Evolutionary conservation across 1,140 invertebrate species (phyloP), one percentile per base, ranked within the genome.

Genomic region (Cryptotermes secundus): DNA sequence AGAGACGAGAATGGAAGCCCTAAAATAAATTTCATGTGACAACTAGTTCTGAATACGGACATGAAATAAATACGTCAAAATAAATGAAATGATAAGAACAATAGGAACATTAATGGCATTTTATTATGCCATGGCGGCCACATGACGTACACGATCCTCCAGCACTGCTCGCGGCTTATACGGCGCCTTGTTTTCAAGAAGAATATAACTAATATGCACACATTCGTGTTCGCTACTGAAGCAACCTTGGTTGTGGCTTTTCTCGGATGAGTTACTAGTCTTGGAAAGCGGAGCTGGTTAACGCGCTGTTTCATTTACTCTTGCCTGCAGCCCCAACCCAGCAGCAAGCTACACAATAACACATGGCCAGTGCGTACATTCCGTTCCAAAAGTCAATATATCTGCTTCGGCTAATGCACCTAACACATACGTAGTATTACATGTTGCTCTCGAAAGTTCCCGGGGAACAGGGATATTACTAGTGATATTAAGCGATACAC

Each of bases 221-320:
- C 59, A n/a, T 1, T 49, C 19, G 45, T 49, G 45, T 49, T 49
- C 3, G 45, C 45, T 49, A 72, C 59, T 3, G 59, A n/a, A n/a
- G 59, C 59, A 72, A n/a, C 59, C 59, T 72, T 72, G 7, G 26
- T 14, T 72, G 59, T 31, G 59, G 59, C 6, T 72, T 72, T n/a
- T 26, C n/a, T 72, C n/a, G 59, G 59, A 72, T 72, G 59, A 72
- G 59, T 72, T 72, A 72, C 59, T 72, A 31, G 26, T 31, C 26
- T 31, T 72, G 59, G 14, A 72, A n/a, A 72, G 59, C 59, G 31
- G 59, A 31, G 26, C 31, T 72, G 7, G 26, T 72, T 72, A 72
- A 72, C 19, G 59, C 26, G n/a, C 59, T 12, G 59, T 72, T 72
- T 72, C 59, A 72, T 72, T 72, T 72, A 72, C n/a, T 72, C 59